Percentiles rank a stretch among this genome's conserved stretches.
Conservation (phyloP, 2,888 invertebrate species). For the Drosophila rellima region DNA sequence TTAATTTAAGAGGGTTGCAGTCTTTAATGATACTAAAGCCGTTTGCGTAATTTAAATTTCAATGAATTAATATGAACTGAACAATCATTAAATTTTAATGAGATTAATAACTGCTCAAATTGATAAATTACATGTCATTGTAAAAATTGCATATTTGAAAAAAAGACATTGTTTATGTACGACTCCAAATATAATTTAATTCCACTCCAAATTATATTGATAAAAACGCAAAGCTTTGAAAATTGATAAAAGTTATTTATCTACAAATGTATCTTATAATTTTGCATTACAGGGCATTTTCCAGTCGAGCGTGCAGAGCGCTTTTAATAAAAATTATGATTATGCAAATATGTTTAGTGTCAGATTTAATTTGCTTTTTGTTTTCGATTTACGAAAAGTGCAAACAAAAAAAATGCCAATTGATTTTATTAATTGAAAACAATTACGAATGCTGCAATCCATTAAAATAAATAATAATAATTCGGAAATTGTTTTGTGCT, state of each 20-base stretch:
- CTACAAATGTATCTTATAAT: no score
- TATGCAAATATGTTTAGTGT: constrained; percentile 38
- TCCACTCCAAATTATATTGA: no score
- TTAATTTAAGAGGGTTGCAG: no score
- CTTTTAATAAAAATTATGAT: constrained; percentile 16
- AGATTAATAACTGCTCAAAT: constrained; percentile 3
- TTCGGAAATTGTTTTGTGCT: constrained; percentile 54
- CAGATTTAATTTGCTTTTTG: constrained; percentile 16
- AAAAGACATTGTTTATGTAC: not conserved
- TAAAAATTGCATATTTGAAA: constrained; percentile 3
- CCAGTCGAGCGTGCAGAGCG: not conserved
- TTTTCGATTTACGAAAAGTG: not conserved
- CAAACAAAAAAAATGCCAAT: constrained; percentile 50
- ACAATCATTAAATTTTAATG: not conserved
- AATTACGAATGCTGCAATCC: constrained; percentile 55
- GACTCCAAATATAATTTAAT: not conserved
- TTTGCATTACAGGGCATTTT: not conserved
- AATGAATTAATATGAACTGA: not conserved
- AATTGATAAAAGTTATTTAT: no score
- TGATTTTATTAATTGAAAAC: constrained; percentile 63
- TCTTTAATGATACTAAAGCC: not conserved
- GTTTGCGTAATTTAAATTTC: not conserved
- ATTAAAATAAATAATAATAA: constrained; percentile 66
- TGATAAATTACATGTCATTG: constrained; percentile 2
- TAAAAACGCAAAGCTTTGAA: no score